Evolutionary conservation across 2,797 vertebrate genomes (phyloP).

Genomic region (Linurgus olivaceus): DNA sequence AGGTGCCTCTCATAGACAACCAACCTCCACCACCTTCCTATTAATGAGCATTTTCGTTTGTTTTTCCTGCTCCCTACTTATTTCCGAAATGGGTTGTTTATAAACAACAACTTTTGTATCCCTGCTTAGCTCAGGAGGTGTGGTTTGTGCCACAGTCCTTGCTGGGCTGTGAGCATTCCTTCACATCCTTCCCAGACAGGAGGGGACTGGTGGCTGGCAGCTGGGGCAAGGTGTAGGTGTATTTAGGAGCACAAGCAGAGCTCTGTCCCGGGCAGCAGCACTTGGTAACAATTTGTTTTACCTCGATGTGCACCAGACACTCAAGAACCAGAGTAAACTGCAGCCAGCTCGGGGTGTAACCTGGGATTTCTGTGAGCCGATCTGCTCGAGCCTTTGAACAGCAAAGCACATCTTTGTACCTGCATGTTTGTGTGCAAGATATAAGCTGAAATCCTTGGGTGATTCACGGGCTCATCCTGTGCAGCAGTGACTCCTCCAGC

Average conservation of each 20-base stretch:
- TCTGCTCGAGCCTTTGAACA: not conserved
- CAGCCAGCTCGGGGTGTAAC: not conserved
- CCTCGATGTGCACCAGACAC: not conserved
- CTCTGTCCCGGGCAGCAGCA: not conserved
- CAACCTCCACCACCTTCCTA: not conserved
- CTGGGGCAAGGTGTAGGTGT: not conserved
- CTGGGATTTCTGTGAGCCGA: not conserved
- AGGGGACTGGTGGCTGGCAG: not conserved
- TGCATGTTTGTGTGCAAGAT: not conserved
- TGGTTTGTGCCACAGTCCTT: fast-evolving
- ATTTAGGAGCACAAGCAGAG: not conserved
- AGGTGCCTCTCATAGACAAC: not conserved
- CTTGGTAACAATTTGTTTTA: not conserved
- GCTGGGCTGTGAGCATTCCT: not conserved
- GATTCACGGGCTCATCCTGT: fast-evolving
- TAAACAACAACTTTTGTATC: not conserved
- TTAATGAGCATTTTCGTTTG: not conserved
- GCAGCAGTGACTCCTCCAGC: not conserved
- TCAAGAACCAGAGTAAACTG: not conserved
- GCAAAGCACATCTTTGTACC: not conserved
- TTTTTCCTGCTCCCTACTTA: not conserved
- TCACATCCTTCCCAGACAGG: not conserved
- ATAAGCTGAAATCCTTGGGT: not conserved
- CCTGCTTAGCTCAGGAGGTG: not conserved
- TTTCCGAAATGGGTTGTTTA: not conserved